These are phyloP conservation scores for Pseudanteris insignis DNA, from an alignment of 2,888 invertebrate genomes.

Conservation along the genomic window DNA sequence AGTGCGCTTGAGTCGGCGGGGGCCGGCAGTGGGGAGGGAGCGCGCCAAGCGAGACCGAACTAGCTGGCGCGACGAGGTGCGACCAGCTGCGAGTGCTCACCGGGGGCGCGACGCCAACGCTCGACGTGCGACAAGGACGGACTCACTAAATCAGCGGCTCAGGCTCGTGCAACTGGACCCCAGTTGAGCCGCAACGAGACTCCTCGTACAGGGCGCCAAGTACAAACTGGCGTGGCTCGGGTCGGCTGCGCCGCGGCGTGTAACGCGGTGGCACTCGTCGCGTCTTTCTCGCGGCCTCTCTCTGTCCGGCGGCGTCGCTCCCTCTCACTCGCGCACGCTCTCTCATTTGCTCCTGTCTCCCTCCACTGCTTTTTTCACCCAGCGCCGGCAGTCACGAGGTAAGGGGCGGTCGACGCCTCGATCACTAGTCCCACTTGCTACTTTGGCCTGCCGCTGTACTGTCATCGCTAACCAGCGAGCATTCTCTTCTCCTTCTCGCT, in stretches of 20 bases:
- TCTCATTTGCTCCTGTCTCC: constrained; percentile 42
- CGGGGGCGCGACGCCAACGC: too few species aligned
- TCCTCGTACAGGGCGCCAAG: constrained; percentile 53
- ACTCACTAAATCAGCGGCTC: constrained; percentile 2
- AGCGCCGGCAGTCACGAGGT: constrained; percentile 36
- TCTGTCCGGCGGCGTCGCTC: constrained; percentile 35
- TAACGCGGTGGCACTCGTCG: constrained; percentile 56
- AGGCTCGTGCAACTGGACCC: constrained; percentile 21
- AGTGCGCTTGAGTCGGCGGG: constrained; percentile 48
- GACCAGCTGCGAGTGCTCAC: constrained; percentile 33
- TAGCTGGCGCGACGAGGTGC: constrained; percentile 44
- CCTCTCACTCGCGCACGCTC: constrained; percentile 36
- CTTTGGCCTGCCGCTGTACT: constrained; percentile 30
- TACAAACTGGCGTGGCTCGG: constrained; percentile 59
- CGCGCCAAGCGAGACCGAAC: constrained; percentile 40
- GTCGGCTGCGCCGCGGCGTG: constrained; percentile 62
- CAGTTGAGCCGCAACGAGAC: constrained; percentile 42
- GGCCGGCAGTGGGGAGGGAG: constrained; percentile 38
- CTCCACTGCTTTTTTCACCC: constrained; percentile 43
- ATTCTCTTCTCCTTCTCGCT: constrained; percentile 17
- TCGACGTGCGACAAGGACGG: constrained; percentile 23
- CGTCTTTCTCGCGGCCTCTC: constrained; percentile 47
- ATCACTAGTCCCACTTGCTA: constrained; percentile 31
- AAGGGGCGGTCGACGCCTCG: constrained; percentile 42
- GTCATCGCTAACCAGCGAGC: constrained; percentile 38